Evolutionary conservation across 2,797 vertebrate species (phyloP).

Genomic region (Linurgus olivaceus): DNA sequence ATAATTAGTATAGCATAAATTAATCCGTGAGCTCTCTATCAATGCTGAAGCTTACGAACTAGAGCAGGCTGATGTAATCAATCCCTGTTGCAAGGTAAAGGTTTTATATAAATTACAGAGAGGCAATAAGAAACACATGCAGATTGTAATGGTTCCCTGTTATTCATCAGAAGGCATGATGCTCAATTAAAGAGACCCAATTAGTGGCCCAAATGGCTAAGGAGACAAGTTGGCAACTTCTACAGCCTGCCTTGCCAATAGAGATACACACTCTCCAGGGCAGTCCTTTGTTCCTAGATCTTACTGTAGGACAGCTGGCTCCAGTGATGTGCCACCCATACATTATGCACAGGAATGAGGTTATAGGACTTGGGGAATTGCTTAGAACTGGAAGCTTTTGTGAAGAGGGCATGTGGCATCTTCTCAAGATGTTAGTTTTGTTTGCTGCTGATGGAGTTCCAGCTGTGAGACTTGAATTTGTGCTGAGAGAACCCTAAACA

Average conservation of each 20-base stretch:
- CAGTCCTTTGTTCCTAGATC: background rate
- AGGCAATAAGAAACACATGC: background rate
- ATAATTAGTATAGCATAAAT: background rate
- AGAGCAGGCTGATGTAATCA: background rate
- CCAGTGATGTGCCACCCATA: background rate
- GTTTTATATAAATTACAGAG: background rate
- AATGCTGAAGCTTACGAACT: background rate
- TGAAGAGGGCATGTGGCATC: background rate
- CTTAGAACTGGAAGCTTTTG: background rate
- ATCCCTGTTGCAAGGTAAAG: background rate
- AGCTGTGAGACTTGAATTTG: background rate
- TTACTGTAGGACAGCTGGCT: background rate
- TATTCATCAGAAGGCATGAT: background rate
- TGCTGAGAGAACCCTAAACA: background rate
- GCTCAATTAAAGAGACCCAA: background rate
- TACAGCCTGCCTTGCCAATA: background rate
- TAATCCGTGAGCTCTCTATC: background rate
- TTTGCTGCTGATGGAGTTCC: background rate
- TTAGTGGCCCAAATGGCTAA: background rate
- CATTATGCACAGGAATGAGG: background rate
- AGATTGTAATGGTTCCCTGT: background rate
- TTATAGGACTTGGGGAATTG: background rate
- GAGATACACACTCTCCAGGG: background rate
- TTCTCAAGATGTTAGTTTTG: background rate
- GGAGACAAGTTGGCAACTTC: background rate